Evolutionary conservation across 2,113 vertebrate genomes (phyloP).

Genomic region (Trematocara zebra): DNA sequence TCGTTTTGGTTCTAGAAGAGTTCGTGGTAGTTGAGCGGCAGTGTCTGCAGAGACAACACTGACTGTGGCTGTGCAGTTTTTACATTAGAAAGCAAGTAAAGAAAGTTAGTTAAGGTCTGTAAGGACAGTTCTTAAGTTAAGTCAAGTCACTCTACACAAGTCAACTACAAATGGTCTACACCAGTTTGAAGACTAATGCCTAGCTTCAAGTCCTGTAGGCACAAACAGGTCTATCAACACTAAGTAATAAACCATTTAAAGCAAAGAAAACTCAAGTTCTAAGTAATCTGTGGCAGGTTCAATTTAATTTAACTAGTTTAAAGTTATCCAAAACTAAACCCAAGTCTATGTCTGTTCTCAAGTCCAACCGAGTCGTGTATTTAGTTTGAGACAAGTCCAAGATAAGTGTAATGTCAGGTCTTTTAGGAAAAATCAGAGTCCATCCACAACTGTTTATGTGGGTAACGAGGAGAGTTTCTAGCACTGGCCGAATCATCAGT

Average conservation of each 20-base stretch:
- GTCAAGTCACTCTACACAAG: neutral
- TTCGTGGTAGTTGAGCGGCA: neutral
- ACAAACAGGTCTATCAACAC: accelerated
- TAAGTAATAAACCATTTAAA: neutral
- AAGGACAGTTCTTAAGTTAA: neutral
- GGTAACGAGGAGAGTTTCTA: neutral
- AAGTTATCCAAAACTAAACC: neutral
- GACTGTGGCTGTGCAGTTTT: neutral
- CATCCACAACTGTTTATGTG: neutral
- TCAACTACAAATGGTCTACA: neutral
- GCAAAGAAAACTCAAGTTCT: neutral
- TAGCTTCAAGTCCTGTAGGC: neutral
- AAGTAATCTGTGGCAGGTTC: neutral
- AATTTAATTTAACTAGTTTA: neutral
- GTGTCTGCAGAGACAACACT: neutral
- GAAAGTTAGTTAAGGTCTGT: neutral
- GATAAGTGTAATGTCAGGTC: neutral
- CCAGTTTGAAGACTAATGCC: neutral
- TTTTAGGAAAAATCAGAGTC: neutral
- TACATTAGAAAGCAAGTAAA: neutral
- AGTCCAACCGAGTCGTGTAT: neutral
- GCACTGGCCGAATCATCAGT: neutral
- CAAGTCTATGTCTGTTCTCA: neutral
- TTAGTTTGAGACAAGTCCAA: neutral
- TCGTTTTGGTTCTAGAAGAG: neutral